Percentiles rank a stretch among this genome's conserved stretches.
Conservation (phyloP, 2,888 invertebrate genomes). For the Baccha elongata region DNA sequence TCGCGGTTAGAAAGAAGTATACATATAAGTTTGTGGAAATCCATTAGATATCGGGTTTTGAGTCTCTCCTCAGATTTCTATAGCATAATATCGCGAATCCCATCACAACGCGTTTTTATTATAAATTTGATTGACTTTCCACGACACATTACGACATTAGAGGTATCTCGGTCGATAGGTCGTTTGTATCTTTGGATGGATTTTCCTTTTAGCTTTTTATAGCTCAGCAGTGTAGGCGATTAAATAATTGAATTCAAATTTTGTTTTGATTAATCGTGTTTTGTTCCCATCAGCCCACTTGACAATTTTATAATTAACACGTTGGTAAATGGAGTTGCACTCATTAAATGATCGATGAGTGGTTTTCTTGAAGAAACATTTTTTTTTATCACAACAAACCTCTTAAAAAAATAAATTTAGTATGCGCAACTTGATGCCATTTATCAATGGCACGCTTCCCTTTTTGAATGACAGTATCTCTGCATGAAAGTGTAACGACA, state of each 20-base stretch:
- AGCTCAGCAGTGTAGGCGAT: conserved; percentile 56
- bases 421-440: conserved; percentile 9
- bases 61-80: conserved; percentile 32
- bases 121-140: conserved; percentile 67
- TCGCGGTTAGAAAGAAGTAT: conserved; percentile 16
- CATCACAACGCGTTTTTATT: conserved; percentile 39
- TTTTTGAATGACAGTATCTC: background rate
- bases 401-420: background rate
- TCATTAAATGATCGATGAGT: conserved; percentile 11
- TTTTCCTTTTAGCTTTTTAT: background rate
- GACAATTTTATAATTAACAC: conserved; percentile 46
- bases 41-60: conserved; percentile 58
- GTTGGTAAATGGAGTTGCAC: background rate
- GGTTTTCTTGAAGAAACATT: background rate
- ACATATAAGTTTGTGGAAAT: conserved; percentile 28
- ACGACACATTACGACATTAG: conserved; percentile 49
- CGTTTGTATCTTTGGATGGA: conserved; percentile 9
- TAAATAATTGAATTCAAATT: conserved; percentile 48
- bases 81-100: conserved; percentile 42
- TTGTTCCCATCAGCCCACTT: conserved; percentile 45
- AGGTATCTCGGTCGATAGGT: background rate
- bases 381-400: background rate
- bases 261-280: conserved; percentile 37
- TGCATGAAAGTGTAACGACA: conserved; percentile 22
- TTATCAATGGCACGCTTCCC: background rate